A percentile compares a stretch with the other conserved stretches of the same genome.
These are phyloP conservation scores for Monopis laevigella DNA, from an alignment of 2,888 invertebrate species.

Conservation along the genomic window DNA sequence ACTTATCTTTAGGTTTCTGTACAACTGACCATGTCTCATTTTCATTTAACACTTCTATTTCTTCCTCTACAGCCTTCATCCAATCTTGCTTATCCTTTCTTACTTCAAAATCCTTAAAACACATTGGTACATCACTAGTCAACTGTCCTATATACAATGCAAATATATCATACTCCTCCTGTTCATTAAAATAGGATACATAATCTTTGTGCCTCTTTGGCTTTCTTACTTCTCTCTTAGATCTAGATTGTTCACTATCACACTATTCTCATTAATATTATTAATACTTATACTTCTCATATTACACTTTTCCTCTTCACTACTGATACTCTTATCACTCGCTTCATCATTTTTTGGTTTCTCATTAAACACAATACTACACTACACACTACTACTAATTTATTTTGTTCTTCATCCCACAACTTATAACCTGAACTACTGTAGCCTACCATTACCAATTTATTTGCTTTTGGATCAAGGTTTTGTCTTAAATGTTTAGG, in stretches of 20 bases:
- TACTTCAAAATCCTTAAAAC: conserved; percentile 15
- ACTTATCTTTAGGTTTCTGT: conserved; percentile 8
- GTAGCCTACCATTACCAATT: background rate
- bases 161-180: background rate
- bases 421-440: background rate
- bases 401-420: background rate
- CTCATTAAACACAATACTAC: conserved; percentile 2
- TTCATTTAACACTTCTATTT: conserved; percentile 17
- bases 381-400: background rate
- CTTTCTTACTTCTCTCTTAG: background rate
- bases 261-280: no score
- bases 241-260: background rate
- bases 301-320: background rate
- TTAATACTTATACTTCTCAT: no score
- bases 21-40: conserved; percentile 17
- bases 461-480: background rate
- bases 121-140: background rate
- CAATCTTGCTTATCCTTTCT: conserved; percentile 17
- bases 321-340: background rate
- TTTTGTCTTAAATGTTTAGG: background rate
- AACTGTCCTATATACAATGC: background rate
- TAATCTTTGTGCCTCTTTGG: background rate
- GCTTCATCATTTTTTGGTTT: background rate
- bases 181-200: background rate
- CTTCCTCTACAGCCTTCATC: conserved; percentile 16